phyloP scores from a whole-genome alignment of 2,797 vertebrate genomes.

The Tenualosa ilisha region DNA sequence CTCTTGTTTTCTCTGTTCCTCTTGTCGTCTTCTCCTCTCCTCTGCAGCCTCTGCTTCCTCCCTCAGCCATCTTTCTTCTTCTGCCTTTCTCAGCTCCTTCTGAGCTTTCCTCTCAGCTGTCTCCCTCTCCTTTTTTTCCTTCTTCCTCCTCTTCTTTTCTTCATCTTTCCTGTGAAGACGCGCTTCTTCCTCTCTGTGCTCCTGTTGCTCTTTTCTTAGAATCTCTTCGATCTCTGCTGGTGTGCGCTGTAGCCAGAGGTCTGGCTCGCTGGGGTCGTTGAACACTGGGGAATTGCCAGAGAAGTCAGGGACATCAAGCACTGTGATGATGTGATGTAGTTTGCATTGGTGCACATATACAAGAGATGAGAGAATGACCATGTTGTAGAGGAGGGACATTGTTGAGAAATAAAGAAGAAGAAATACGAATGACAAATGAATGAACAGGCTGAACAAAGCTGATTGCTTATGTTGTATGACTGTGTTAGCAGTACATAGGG shows the following conservation, averaged over 20 bases:
- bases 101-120: conserved; percentile 41
- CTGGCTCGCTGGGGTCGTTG: conserved; percentile 59
- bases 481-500: not conserved
- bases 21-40: conserved; percentile 54
- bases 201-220: conserved; percentile 64
- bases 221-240: conserved; percentile 64
- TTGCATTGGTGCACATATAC: not conserved
- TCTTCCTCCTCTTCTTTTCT: conserved; percentile 50
- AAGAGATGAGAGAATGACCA: conserved; percentile 21
- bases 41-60: conserved; percentile 38
- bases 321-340: conserved; percentile 39
- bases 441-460: not conserved
- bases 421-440: not conserved
- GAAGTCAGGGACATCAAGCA: conserved; percentile 74
- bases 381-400: not conserved
- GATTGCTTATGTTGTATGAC: not conserved
- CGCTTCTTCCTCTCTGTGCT: conserved; percentile 57
- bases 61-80: conserved; percentile 52
- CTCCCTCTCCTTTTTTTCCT: conserved; percentile 58
- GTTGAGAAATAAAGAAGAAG: conserved; percentile 29
- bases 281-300: conserved; percentile 86
- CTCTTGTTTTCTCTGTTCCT: conserved; percentile 48
- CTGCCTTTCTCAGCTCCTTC: conserved; percentile 39
- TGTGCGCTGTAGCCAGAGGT: conserved; percentile 44
- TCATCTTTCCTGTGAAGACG: conserved; percentile 51